Conservation (phyloP, 2,797 vertebrate genomes). For the Bovichtus diacanthus region DNA sequence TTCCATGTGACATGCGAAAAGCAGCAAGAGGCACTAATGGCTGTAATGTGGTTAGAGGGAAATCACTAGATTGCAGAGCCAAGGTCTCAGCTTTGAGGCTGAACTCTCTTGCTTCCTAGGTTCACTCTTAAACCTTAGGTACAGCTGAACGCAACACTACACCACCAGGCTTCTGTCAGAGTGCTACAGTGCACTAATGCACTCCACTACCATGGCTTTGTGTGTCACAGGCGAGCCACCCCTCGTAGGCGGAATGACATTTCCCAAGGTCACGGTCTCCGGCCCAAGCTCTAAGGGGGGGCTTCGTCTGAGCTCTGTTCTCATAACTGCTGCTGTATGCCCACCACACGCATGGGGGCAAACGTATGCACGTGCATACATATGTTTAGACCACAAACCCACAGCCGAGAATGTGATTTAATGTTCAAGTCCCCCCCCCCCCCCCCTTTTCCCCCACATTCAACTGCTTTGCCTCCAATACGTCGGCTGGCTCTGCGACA, state of each 20-base stretch:
- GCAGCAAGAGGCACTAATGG: slow-evolving; percentile 83
- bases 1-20: slow-evolving; percentile 84
- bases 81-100: slow-evolving; percentile 78
- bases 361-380: slow-evolving; percentile 39
- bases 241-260: slow-evolving; percentile 80
- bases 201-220: slow-evolving; percentile 54
- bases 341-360: slow-evolving; percentile 27
- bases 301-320: slow-evolving; percentile 64
- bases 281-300: slow-evolving; percentile 61
- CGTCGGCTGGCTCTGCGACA: slow-evolving; percentile 62
- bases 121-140: slow-evolving; percentile 66
- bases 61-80: slow-evolving; percentile 85
- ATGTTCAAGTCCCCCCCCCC: slow-evolving; percentile 38
- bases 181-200: slow-evolving; percentile 55
- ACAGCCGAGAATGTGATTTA: slow-evolving; percentile 42
- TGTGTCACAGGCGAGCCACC: slow-evolving; percentile 65
- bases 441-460: slow-evolving; percentile 56
- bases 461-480: slow-evolving; percentile 58
- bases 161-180: slow-evolving; percentile 44
- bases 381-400: slow-evolving; percentile 26
- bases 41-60: slow-evolving; percentile 86
- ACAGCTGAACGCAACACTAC: slow-evolving; percentile 50
- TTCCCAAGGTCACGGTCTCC: slow-evolving; percentile 83
- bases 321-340: slow-evolving; percentile 32
- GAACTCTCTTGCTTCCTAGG: slow-evolving; percentile 67